Evolutionary conservation across 2,113 vertebrate species (phyloP).

Genomic region (Cynopterus brachyotis): DNA sequence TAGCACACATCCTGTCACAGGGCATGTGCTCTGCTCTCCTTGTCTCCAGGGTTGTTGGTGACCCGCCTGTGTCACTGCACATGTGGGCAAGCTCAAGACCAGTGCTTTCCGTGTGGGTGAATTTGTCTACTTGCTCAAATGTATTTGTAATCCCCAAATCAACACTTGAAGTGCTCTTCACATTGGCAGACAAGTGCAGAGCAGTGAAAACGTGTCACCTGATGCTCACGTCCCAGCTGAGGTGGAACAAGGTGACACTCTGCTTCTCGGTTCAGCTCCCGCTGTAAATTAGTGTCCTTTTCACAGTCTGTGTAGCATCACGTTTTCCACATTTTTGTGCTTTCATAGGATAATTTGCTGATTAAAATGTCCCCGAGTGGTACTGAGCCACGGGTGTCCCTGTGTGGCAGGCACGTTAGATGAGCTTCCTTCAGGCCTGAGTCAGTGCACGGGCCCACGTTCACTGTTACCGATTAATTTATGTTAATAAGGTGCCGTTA

Average conservation of each 20-base stretch:
- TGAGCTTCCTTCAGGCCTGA: not conserved
- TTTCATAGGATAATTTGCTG: not conserved
- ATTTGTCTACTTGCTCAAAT: not conserved
- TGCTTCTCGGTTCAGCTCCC: not conserved
- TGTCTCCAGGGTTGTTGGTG: not conserved
- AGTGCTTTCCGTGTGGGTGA: not conserved
- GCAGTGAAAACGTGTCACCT: not conserved
- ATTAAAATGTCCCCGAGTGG: not conserved
- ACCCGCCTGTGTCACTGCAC: not conserved
- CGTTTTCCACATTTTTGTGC: not conserved
- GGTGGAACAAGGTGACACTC: fast-evolving
- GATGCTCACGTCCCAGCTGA: fast-evolving
- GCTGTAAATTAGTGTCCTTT: not conserved
- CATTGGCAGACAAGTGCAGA: not conserved
- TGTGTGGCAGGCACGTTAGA: fast-evolving
- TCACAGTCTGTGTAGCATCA: too few species aligned
- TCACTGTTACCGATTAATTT: not conserved
- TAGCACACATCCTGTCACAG: fast-evolving
- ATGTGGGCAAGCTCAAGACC: fast-evolving
- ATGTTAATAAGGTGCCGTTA: not conserved
- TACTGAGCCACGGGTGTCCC: not conserved
- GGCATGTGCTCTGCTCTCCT: not conserved
- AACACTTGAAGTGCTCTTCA: not conserved
- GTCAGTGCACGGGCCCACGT: fast-evolving
- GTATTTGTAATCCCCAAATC: not conserved